Conservation (phyloP, 2,888 invertebrate species). For the Andrena minutula region DNA sequence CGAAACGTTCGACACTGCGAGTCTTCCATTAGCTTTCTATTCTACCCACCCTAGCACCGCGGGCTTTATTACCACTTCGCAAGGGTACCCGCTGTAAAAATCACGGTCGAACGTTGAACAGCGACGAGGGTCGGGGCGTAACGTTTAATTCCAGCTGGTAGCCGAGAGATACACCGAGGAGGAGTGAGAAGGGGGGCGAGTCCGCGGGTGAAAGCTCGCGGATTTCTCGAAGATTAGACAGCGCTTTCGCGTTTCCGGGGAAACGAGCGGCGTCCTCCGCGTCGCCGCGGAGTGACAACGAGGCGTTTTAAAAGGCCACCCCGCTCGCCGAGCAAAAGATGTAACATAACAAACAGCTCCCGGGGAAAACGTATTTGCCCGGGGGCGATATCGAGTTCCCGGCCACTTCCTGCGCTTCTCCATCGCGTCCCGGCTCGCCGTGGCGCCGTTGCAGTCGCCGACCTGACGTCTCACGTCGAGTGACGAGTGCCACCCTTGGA, state of each 20-base stretch:
- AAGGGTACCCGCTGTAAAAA: neutral
- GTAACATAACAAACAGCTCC: conserved; percentile 80
- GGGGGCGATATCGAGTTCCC: conserved; percentile 79
- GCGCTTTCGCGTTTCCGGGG: conserved; percentile 27
- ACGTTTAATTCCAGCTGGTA: conserved; percentile 38
- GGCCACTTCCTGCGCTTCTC: conserved; percentile 77
- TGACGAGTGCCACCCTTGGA: conserved; percentile 77
- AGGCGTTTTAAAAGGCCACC: conserved; percentile 74
- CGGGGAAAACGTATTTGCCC: conserved; percentile 71
- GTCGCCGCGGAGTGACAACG: conserved; percentile 62
- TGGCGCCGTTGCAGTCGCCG: conserved; percentile 75
- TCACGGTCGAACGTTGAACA: neutral
- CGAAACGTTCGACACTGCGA: neutral
- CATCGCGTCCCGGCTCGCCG: conserved; percentile 56
- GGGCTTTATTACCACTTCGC: conserved; percentile 34
- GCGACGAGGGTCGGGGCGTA: conserved; percentile 15
- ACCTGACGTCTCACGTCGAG: conserved; percentile 70
- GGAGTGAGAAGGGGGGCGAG: no score
- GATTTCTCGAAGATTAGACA: conserved; percentile 44
- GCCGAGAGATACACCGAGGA: neutral
- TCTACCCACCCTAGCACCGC: neutral
- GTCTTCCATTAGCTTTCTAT: neutral
- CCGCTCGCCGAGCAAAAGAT: conserved; percentile 73
- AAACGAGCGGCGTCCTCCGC: conserved; percentile 16
- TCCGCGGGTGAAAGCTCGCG: conserved; percentile 41